Conservation (phyloP, 1,140 invertebrate species). For the Heliothis subflexa region DNA sequence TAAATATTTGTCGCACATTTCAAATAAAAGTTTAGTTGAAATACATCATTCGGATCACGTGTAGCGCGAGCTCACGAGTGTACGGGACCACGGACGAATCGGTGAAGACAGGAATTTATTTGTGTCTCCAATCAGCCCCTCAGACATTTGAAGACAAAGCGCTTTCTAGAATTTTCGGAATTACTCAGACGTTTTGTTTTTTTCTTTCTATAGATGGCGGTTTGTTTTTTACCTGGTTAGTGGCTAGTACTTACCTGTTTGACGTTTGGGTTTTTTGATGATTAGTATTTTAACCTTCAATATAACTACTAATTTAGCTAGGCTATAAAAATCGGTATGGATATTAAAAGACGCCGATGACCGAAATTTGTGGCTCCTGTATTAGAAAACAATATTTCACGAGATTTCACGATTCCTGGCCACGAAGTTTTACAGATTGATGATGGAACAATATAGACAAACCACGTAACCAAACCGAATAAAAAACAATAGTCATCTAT, state of each 20-base stretch:
- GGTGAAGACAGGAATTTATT: slow-evolving; percentile 67
- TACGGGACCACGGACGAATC: slow-evolving; percentile 46
- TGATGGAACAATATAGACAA: slow-evolving; percentile 4
- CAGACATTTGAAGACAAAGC: slow-evolving; percentile 69
- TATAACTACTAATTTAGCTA: too few relatives aligned
- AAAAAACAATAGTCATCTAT: slow-evolving; percentile 60
- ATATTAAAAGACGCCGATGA: too few relatives aligned
- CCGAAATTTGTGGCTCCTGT: too few relatives aligned
- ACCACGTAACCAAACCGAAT: slow-evolving; percentile 6
- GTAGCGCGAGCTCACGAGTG: slow-evolving; percentile 50
- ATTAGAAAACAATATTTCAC: too few relatives aligned
- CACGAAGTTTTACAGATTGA: neutral
- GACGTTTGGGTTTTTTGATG: neutral
- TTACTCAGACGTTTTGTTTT: slow-evolving; percentile 58
- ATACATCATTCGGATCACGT: slow-evolving; percentile 67
- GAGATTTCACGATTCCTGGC: neutral
- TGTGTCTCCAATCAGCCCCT: slow-evolving; percentile 74
- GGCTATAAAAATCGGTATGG: too few relatives aligned
- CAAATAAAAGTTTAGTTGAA: slow-evolving; percentile 44
- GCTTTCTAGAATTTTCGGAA: slow-evolving; percentile 63
- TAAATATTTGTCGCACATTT: slow-evolving; percentile 46
- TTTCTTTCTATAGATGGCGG: slow-evolving; percentile 31
- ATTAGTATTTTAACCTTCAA: too few relatives aligned
- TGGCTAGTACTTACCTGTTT: neutral
- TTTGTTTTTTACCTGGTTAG: neutral